These are phyloP conservation scores for Mobula hypostoma DNA, from an alignment of 2,113 vertebrate species.

Conservation along the genomic window DNA sequence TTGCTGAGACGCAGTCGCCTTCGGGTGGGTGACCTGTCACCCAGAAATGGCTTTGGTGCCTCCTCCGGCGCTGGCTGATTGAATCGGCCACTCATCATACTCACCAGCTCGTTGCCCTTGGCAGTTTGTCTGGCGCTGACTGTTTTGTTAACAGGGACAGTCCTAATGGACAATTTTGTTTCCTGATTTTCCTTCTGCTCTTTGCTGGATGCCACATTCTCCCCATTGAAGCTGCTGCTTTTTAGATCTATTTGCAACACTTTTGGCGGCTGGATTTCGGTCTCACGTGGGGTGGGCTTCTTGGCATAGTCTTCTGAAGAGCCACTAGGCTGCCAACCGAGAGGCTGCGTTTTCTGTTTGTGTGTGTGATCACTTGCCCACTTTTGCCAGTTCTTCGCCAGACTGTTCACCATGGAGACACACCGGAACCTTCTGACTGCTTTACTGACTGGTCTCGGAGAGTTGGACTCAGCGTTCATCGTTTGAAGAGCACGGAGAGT, in stretches of 20 bases:
- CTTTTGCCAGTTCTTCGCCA: conserved; percentile 64
- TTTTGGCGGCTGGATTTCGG: not conserved
- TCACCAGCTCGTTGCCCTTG: conserved; percentile 48
- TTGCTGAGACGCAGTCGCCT: conserved; percentile 45
- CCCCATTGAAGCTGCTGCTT: not conserved
- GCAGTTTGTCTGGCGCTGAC: conserved; percentile 38
- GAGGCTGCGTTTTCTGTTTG: conserved; percentile 57
- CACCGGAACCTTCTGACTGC: conserved; percentile 56
- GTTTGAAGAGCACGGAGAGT: not conserved
- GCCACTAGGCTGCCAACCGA: conserved; percentile 57
- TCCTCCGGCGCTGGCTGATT: conserved; percentile 46
- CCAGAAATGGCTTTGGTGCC: conserved; percentile 47
- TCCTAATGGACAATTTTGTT: not conserved
- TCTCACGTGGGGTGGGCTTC: conserved; percentile 44
- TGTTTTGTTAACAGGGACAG: not conserved
- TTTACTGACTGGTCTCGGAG: conserved; percentile 46
- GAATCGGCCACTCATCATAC: conserved; percentile 44
- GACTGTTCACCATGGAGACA: conserved; percentile 52
- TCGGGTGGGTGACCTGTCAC: conserved; percentile 58
- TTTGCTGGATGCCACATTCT: not conserved
- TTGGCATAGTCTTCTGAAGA: conserved; percentile 45
- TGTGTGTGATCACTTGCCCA: conserved; percentile 53
- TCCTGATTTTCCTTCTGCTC: not conserved
- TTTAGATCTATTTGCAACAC: not conserved
- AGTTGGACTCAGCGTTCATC: not conserved